Evolutionary conservation across 2,797 vertebrate genomes (phyloP), one percentile per base, ranked within the genome.

Genomic region (Sus cebifrons): DNA sequence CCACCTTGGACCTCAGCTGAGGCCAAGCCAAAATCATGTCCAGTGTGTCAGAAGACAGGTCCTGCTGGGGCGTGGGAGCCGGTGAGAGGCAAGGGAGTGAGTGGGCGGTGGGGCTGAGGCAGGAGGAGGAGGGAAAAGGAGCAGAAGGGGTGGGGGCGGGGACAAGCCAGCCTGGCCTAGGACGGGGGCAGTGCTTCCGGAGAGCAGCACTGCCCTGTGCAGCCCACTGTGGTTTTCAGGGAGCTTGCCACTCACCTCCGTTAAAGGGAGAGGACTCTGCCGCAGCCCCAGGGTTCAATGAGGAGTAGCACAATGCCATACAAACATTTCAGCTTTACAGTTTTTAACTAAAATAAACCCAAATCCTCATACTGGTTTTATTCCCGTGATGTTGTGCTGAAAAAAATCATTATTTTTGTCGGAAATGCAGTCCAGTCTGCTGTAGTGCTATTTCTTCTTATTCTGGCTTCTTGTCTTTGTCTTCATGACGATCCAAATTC

Each of bases 131-230:
- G 3, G 15, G 25, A 27, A 40, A 11, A 0, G 20, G 25, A 49
- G 44, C 9, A 1, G 32, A 20, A 84, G 52, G 17, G 23, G n/a
- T 7, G 1, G 44, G 18, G 1, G 3, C 18, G 10, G 5, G 11
- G 32, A 71, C 18, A 40, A 23, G 5, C 36, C 5, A 21, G 75
- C 7, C n/a, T 58, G 54, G 77, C 77, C 9, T 11, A 27, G 77
- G 77, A 12, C 20, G 21, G 54, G 54, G 54, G n/a, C 75, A 17
- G 5, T 0, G 0, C 32, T 70, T 56, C 52, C 86, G 14, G 14
- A 25, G n/a, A 74, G 36, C 64, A 32, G 78, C 25, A 25, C 0
- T 12, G 11, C 40, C 20, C 15, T 2, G 32, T 5, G 1, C 0
- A 12, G 23, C 12, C 52, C 18, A 1, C 21, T 6, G 29, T 20